Base-by-base conservation (phyloP, 2,113 vertebrate genomes). In the Pangasianodon hypophthalmus region DNA sequence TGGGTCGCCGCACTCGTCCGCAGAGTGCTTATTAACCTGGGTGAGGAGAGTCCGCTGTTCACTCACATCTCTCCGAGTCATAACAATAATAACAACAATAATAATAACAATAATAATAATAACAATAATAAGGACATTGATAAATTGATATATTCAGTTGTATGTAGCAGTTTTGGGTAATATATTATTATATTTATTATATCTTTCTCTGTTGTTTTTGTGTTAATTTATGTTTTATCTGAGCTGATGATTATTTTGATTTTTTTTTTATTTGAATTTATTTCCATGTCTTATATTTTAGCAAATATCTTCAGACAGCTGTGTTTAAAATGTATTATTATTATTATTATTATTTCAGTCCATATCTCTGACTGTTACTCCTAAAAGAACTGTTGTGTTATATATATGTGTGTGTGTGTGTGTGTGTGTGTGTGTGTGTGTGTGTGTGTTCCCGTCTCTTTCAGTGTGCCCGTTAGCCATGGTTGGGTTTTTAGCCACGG, bases 391-490 rank as follows among this genome's bases (percentile, higher is more conserved):
- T 24, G 7, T 1, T 46, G 46, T 46, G 46, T 4, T 46, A 46
- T 46, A 46, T 46, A 46, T 37, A 1, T 37, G 37, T 37, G 37
- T 37, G 37, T 37, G 37, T 37, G 37, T 37, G 37, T 37, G 37
- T 37, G 37, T 37, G 37, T 37, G 37, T 37, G 37, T 37, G 37
- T 37, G 37, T 37, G 37, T 37, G 37, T 37, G 58, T 88, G 24
- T 56, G 62, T 90, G 77, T 80, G 77, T 80, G 41, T 87, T 48
- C 4, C 4, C 88, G 46, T 96, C 84, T 92, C 91, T 92, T 96
- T 94, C 95, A 99, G 98, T 98, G 91, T 97, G 97, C 92, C 98
- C 98, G 0, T 97, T 99, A 93, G 97, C 95, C 90, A 97, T 99
- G 98, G 96, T 98, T 92, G 98, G 98, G 1, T 99, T 97, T 95